phyloP scores from a whole-genome alignment of 2,888 invertebrate species.

The Limnephilus marmoratus region DNA sequence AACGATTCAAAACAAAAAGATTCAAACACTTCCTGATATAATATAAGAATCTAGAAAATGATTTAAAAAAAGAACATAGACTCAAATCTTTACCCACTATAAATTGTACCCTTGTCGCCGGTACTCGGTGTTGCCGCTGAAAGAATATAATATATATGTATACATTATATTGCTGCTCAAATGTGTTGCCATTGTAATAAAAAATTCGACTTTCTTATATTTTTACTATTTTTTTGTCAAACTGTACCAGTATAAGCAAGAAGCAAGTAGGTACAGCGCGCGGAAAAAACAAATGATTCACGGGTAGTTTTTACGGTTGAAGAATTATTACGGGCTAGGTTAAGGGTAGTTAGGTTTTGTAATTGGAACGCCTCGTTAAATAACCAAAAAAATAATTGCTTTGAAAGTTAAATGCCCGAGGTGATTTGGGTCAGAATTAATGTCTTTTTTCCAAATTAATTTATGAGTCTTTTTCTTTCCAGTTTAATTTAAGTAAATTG shows the following conservation, averaged over 20 bases:
- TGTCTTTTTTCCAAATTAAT: background rate
- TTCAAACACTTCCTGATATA: too few species aligned
- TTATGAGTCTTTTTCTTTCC: background rate
- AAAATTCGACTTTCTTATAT: background rate
- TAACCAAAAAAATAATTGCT: background rate
- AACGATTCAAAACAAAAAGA: too few species aligned
- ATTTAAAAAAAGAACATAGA: too few species aligned
- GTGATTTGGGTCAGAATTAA: background rate
- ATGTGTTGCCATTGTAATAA: background rate
- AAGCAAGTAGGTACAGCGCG: background rate
- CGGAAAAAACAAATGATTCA: constrained; percentile 53
- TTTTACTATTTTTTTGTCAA: background rate
- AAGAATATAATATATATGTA: too few species aligned
- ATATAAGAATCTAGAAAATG: too few species aligned
- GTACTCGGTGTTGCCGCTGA: too few species aligned
- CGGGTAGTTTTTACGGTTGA: constrained; percentile 52
- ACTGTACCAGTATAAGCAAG: background rate
- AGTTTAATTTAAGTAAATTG: background rate
- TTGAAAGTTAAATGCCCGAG: background rate
- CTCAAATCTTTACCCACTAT: too few species aligned
- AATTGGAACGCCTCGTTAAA: constrained; percentile 8
- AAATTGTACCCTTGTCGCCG: too few species aligned
- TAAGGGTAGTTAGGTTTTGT: constrained; percentile 5
- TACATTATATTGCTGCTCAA: too few species aligned
- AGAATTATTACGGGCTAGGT: background rate